Evolutionary conservation across 1,140 invertebrate genomes (phyloP), one percentile per base, ranked within the genome.

Genomic region (Hylaeus anthracinus): DNA sequence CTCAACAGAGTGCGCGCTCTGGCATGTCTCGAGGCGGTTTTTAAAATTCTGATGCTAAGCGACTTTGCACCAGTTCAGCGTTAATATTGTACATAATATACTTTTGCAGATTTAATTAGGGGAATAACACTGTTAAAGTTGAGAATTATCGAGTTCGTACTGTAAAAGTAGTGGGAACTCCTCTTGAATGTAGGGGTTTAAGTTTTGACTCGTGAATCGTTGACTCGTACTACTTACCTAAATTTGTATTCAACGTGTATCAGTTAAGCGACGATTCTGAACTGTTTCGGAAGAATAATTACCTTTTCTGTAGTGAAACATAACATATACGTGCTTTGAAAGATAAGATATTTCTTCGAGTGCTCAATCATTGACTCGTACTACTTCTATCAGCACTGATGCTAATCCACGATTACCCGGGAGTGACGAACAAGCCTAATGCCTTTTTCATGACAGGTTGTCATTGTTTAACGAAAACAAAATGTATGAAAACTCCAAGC

Each of bases 41-140:
- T 48, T 61, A 53, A 78, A 71, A 78, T 78, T 72, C 41, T 6
- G 4, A n/a, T 26, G 41, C 12, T 55, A 55, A 26, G 1, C 5
- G 14, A 37, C 5, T 39, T 72, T 48, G 9, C 15, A 14, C 9
- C 12, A 8, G 45, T 41, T 55, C 15, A 12, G n/a, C 65, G n/a
- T 67, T 51, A 26, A 26, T 26, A 26, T 26, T 26, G 26, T 26
- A 26, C 26, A 26, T 26, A 26, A 26, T 26, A 26, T 26, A 26
- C 26, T 26, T 26, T 26, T 26, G 26, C 26, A 26, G 26, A 26
- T 26, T 26, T 26, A 26, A 26, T 26, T 26, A 26, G 26, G 26
- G 26, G 26, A 26, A 26, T 41, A 37, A 10, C 10, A 10, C 60
- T 39, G 2, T 63, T 63, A 3, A 8, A 9, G 37, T 37, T 4